Conservation (phyloP, 2,888 invertebrate species). For the Microctonus aethiopoides region DNA sequence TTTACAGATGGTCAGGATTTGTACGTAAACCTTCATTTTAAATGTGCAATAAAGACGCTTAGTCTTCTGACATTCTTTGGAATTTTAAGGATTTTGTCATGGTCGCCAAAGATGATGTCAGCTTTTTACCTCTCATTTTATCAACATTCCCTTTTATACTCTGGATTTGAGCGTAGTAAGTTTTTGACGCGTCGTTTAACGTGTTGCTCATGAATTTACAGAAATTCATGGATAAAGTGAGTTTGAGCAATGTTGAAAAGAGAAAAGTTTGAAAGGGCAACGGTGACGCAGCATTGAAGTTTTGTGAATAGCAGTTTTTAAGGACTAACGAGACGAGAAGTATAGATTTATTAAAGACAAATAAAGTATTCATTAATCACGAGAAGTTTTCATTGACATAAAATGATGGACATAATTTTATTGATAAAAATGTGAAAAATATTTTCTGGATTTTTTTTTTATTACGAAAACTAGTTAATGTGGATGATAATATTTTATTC, state of each 20-base stretch:
- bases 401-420: neutral
- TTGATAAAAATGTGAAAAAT: neutral
- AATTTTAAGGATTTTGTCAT: constrained; percentile 14
- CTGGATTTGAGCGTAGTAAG: neutral
- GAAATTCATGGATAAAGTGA: neutral
- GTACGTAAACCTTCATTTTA: constrained; percentile 43
- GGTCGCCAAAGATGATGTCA: neutral
- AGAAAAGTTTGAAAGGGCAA: neutral
- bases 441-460: neutral
- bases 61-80: constrained; percentile 51
- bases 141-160: neutral
- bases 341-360: neutral
- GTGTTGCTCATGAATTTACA: neutral
- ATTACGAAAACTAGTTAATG: too few relatives aligned
- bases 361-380: neutral
- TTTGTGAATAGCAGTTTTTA: neutral
- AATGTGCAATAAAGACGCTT: constrained; percentile 34
- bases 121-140: neutral
- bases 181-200: neutral
- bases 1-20: constrained; percentile 24
- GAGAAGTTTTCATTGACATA: neutral
- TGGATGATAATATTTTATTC: too few relatives aligned
- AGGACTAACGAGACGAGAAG: neutral
- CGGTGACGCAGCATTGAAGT: neutral
- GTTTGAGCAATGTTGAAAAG: neutral